Evolutionary conservation across 2,113 vertebrate species (phyloP).

Genomic region (Laticauda colubrina): DNA sequence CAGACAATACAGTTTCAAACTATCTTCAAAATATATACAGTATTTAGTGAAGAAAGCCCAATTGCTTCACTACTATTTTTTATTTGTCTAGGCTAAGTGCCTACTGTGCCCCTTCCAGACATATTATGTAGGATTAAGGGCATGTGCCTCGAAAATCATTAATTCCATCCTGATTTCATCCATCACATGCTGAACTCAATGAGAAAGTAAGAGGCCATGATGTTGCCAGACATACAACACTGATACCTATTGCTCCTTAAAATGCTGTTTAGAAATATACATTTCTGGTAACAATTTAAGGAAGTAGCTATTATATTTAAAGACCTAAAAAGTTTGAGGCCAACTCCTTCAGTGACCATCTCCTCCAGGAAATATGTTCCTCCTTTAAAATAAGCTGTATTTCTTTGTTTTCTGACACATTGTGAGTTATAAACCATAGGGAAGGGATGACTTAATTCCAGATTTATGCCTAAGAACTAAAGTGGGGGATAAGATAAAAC

Average conservation of each 20-base stretch:
- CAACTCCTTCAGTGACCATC: neutral
- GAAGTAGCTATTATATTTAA: neutral
- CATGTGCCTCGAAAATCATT: neutral
- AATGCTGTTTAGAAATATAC: neutral
- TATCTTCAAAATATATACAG: neutral
- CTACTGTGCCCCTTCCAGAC: neutral
- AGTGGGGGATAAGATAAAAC: neutral
- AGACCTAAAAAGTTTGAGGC: neutral
- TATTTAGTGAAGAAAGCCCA: neutral
- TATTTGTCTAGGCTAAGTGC: neutral
- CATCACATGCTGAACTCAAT: neutral
- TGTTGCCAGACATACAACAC: neutral
- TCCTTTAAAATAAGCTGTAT: neutral
- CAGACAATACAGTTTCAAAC: neutral
- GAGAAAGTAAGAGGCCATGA: neutral
- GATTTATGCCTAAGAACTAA: neutral
- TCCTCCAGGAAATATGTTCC: neutral
- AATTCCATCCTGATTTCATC: neutral
- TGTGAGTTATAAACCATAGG: neutral
- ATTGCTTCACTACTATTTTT: neutral
- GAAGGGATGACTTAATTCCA: neutral
- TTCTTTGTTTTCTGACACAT: neutral
- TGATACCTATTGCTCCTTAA: neutral
- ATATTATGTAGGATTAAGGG: constrained; percentile 12
- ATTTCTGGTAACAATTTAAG: neutral